phyloP scores from a whole-genome alignment of 2,888 invertebrate genomes.

The Herminia tarsipennalis region DNA sequence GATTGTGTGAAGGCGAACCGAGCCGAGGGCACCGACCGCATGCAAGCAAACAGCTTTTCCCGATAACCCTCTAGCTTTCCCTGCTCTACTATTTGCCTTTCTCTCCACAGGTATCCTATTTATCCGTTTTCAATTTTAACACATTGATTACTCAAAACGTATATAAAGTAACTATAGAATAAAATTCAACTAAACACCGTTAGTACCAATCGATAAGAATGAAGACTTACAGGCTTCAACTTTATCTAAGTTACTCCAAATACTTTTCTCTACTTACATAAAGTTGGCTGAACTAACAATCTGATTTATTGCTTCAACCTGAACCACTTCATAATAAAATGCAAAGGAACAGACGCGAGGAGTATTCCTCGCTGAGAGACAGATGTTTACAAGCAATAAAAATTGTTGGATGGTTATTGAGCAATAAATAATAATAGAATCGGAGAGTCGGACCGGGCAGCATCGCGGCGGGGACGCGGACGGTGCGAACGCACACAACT shows the following conservation, averaged over 20 bases:
- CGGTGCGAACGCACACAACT: slow-evolving; percentile 58
- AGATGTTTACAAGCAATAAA: slow-evolving; percentile 55
- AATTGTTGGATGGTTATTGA: slow-evolving; percentile 54
- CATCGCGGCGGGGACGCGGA: slow-evolving; percentile 23
- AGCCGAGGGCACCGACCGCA: slow-evolving; percentile 42
- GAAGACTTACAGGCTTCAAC: background rate
- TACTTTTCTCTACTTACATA: no score
- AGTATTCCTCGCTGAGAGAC: slow-evolving; percentile 40
- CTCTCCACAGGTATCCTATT: slow-evolving; percentile 57
- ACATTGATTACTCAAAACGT: slow-evolving; percentile 11
- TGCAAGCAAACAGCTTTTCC: slow-evolving; percentile 51
- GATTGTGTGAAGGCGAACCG: slow-evolving; percentile 18
- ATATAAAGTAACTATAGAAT: background rate
- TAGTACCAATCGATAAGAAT: no score
- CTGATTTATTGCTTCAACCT: slow-evolving; percentile 22
- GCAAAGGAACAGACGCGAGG: slow-evolving; percentile 30
- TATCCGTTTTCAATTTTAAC: slow-evolving; percentile 36
- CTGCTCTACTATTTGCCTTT: slow-evolving; percentile 61
- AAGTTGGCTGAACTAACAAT: slow-evolving; percentile 20
- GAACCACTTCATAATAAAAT: slow-evolving; percentile 36
- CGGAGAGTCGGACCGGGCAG: slow-evolving; percentile 36
- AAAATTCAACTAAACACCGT: no score
- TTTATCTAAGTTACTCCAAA: no score
- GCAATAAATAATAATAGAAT: slow-evolving; percentile 63
- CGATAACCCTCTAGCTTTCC: slow-evolving; percentile 55